These are phyloP conservation scores for Frankliniella fusca DNA, from an alignment of 2,888 invertebrate species.

Conservation along the genomic window DNA sequence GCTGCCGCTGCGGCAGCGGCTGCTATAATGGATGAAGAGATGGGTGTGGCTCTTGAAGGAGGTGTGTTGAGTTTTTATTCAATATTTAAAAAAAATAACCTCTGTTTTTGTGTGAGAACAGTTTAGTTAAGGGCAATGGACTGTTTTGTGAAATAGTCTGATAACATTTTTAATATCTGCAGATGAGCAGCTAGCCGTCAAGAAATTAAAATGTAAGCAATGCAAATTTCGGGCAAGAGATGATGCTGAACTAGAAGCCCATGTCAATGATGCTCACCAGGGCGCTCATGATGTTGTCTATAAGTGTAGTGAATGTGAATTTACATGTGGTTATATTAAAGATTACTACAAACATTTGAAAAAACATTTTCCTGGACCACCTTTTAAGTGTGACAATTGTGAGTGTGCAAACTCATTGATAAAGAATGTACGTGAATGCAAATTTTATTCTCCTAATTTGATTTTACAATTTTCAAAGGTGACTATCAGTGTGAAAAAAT, in stretches of 20 bases:
- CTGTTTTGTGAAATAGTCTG: background rate
- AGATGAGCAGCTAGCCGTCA: conserved; percentile 42
- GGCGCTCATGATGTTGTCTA: conserved; percentile 55
- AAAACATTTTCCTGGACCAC: conserved; percentile 58
- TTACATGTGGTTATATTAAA: conserved; percentile 59
- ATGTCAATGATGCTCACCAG: conserved; percentile 53
- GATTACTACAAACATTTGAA: conserved; percentile 60
- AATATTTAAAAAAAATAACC: background rate
- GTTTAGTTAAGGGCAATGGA: background rate
- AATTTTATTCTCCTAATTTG: conserved; percentile 38
- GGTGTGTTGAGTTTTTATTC: background rate
- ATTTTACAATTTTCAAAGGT: conserved; percentile 43
- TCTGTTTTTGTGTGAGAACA: background rate
- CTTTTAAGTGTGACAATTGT: conserved; percentile 60
- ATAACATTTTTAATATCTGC: conserved; percentile 14
- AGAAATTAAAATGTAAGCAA: conserved; percentile 8
- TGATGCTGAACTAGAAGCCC: conserved; percentile 49
- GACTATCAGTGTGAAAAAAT: conserved; percentile 46
- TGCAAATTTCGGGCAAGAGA: conserved; percentile 7
- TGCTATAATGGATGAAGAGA: background rate
- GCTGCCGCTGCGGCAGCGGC: background rate
- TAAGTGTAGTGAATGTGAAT: conserved; percentile 59
- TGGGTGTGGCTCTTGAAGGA: background rate
- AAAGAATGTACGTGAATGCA: too few species aligned
- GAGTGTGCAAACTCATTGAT: background rate